Conservation (phyloP, 2,797 vertebrate species). For the Kryptolebias ocellatus region DNA sequence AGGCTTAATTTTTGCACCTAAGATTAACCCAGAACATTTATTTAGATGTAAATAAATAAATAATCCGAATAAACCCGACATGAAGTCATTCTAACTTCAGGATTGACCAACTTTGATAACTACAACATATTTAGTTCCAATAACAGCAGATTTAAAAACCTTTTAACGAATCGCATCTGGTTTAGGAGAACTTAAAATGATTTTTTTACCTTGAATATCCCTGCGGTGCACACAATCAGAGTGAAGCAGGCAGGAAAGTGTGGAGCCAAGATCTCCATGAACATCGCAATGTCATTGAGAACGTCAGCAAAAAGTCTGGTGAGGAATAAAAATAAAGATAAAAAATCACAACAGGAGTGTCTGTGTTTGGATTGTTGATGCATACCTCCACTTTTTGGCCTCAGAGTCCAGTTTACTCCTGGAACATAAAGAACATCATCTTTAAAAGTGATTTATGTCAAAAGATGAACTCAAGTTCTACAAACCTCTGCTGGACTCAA, state of each 20-base stretch:
- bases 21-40: neutral
- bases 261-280: conserved; percentile 90
- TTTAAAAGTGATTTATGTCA: neutral
- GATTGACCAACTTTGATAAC: neutral
- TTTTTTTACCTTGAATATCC: conserved; percentile 87
- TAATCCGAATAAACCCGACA: too few relatives aligned
- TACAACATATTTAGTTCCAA: neutral
- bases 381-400: conserved; percentile 92
- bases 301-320: conserved; percentile 89
- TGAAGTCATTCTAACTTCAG: neutral
- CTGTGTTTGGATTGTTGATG: neutral
- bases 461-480: neutral
- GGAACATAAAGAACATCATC: neutral
- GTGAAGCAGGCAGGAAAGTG: conserved; percentile 85
- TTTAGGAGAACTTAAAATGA: neutral
- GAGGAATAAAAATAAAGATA: conserved; percentile 7
- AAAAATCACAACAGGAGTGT: neutral
- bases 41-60: neutral
- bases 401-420: conserved; percentile 92
- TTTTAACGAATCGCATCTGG: neutral
- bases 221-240: conserved; percentile 85
- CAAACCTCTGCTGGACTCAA: neutral
- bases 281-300: conserved; percentile 90
- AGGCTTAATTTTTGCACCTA: neutral
- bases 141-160: neutral